Conservation (phyloP, 2,888 invertebrate species). For the Euzophera pinguis region DNA sequence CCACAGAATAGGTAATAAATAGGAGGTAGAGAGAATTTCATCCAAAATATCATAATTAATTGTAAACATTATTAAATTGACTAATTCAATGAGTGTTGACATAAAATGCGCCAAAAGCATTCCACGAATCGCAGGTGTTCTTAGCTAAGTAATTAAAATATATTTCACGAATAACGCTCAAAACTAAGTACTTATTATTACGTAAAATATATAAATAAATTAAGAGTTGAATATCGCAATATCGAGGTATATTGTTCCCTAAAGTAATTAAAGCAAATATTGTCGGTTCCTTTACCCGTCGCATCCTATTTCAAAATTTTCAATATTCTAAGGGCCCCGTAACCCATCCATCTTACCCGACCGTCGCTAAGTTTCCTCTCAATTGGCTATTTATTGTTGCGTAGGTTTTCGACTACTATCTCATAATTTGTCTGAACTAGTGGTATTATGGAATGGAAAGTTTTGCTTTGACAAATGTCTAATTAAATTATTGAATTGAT, state of each 20-base stretch:
- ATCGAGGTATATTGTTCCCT: not conserved
- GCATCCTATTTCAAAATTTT: constrained; percentile 1
- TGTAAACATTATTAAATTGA: too few species aligned
- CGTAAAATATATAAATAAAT: too few species aligned
- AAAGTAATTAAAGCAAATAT: constrained; percentile 1
- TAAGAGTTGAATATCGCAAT: too few species aligned
- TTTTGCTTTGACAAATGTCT: not conserved
- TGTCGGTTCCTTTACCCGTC: not conserved
- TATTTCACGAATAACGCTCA: too few species aligned
- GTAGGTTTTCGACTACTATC: not conserved
- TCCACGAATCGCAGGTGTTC: too few species aligned
- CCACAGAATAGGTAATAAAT: too few species aligned
- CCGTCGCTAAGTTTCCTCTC: constrained; percentile 1
- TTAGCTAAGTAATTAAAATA: too few species aligned
- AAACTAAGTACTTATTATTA: too few species aligned
- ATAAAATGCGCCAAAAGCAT: too few species aligned
- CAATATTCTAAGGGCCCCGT: constrained; percentile 5
- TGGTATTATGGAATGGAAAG: not conserved
- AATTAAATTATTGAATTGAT: not conserved
- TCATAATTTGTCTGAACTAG: constrained; percentile 5
- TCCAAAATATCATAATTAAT: too few species aligned
- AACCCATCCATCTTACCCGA: constrained; percentile 4
- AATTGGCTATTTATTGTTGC: constrained; percentile 12
- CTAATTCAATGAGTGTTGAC: too few species aligned
- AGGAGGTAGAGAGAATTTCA: too few species aligned